These are phyloP conservation scores for Girardinus metallicus DNA, from an alignment of 2,797 vertebrate species.

Conservation along the genomic window DNA sequence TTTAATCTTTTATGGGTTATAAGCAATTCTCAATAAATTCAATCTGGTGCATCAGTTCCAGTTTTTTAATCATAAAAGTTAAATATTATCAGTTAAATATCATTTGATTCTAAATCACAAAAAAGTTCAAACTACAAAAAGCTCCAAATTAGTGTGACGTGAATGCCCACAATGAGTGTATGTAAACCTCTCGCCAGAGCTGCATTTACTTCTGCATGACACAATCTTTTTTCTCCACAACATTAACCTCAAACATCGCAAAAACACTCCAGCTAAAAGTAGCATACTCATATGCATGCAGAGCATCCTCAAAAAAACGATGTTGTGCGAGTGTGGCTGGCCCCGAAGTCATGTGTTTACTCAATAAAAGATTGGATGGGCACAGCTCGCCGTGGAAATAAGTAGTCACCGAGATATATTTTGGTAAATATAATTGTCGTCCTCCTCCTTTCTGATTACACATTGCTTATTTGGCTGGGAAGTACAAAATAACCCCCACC, in stretches of 20 bases:
- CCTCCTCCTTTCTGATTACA: neutral
- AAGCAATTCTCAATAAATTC: neutral
- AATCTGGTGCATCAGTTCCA: neutral
- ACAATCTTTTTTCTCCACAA: neutral
- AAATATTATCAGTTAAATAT: neutral
- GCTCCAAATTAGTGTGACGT: neutral
- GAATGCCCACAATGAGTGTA: neutral
- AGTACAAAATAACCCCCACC: slow-evolving; percentile 20
- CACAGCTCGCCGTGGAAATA: neutral
- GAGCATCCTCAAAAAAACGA: neutral
- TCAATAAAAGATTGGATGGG: neutral
- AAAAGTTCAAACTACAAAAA: neutral
- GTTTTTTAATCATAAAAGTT: neutral
- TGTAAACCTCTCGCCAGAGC: neutral
- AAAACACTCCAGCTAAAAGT: neutral
- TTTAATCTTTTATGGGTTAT: neutral
- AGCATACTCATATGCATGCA: neutral
- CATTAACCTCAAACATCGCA: neutral
- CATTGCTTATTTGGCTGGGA: neutral
- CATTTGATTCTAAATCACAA: neutral
- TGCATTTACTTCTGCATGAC: neutral
- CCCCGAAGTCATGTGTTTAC: neutral
- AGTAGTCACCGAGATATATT: slow-evolving; percentile 1
- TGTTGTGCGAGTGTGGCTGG: neutral
- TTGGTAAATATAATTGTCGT: neutral